Percentiles rank a stretch among this genome's conserved stretches.
Conservation (phyloP, 2,797 vertebrate species). For the Delichon dasypus region DNA sequence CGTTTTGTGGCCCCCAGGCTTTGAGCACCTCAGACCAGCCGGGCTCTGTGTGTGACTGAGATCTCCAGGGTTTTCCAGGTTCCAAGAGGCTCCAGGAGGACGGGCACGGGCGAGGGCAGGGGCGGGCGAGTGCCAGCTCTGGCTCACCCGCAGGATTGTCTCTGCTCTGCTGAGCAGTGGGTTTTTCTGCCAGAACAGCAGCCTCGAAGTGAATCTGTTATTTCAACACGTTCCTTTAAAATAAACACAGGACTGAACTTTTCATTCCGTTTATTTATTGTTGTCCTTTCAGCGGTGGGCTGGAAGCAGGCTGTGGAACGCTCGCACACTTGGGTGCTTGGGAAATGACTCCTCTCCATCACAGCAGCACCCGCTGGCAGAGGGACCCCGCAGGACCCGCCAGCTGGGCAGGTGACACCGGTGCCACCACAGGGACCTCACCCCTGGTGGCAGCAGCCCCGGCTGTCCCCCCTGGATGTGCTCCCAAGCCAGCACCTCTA, state of each 20-base stretch:
- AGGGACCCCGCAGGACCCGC: background rate
- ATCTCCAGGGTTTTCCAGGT: background rate
- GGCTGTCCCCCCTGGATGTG: background rate
- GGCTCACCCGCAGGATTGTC: background rate
- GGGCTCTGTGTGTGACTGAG: rapidly evolving
- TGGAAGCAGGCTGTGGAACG: background rate
- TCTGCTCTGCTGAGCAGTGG: background rate
- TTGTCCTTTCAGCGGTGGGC: background rate
- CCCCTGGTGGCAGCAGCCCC: background rate
- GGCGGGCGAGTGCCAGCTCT: background rate
- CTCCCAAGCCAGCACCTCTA: rapidly evolving
- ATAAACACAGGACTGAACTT: constrained; percentile 31
- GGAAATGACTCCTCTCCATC: background rate
- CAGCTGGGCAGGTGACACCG: background rate
- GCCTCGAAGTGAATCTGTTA: constrained; percentile 44
- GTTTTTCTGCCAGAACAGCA: constrained; percentile 26
- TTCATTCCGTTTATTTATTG: constrained; percentile 42
- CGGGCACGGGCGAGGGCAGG: rapidly evolving
- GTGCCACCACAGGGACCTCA: background rate
- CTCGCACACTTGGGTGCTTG: background rate
- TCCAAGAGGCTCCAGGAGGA: background rate
- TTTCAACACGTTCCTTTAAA: constrained; percentile 42
- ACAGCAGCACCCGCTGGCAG: background rate
- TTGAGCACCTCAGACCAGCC: background rate
- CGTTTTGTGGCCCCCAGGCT: background rate